Evolutionary conservation across 1,140 invertebrate genomes (phyloP).

Genomic region (Drosophila ficusphila): DNA sequence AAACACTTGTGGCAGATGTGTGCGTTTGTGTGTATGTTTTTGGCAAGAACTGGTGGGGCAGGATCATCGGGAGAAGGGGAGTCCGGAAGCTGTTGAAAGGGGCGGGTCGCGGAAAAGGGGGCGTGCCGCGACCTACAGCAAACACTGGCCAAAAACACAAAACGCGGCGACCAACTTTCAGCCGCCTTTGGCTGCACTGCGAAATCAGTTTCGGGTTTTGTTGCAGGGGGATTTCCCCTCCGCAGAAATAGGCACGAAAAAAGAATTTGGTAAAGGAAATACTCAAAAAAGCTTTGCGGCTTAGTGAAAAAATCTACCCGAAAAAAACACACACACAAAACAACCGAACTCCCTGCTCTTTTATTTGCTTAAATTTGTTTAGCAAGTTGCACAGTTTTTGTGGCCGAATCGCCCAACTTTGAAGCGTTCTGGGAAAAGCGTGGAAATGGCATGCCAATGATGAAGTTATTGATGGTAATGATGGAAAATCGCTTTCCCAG

Average conservation of each 20-base stretch:
- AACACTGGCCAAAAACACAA: constrained; percentile 61
- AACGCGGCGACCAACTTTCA: constrained; percentile 45
- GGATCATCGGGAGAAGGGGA: constrained; percentile 1
- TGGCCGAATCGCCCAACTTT: constrained; percentile 12
- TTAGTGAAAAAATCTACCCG: constrained; percentile 10
- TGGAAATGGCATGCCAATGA: constrained; percentile 26
- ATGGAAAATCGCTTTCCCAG: constrained; percentile 40
- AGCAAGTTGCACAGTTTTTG: constrained; percentile 49
- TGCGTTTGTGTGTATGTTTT: not conserved
- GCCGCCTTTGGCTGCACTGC: constrained; percentile 55
- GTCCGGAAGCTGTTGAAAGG: constrained; percentile 49
- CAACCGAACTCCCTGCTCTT: constrained; percentile 22
- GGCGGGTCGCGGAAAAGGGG: not conserved
- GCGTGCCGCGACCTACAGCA: constrained; percentile 45
- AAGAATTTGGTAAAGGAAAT: constrained; percentile 33
- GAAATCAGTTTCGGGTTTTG: constrained; percentile 44
- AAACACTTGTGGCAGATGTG: constrained; percentile 32
- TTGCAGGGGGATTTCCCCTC: not conserved
- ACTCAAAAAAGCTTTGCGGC: constrained; percentile 58
- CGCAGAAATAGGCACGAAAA: constrained; percentile 26
- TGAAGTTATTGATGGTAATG: constrained; percentile 47
- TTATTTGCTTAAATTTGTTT: constrained; percentile 56
- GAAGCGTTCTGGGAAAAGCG: constrained; percentile 6
- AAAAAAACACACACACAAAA: not conserved
- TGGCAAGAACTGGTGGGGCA: not conserved